A percentile compares a stretch with the other conserved stretches of the same genome.
Evolutionary conservation across 2,888 invertebrate species (phyloP).

Genomic region (Microctonus hyperodae): DNA sequence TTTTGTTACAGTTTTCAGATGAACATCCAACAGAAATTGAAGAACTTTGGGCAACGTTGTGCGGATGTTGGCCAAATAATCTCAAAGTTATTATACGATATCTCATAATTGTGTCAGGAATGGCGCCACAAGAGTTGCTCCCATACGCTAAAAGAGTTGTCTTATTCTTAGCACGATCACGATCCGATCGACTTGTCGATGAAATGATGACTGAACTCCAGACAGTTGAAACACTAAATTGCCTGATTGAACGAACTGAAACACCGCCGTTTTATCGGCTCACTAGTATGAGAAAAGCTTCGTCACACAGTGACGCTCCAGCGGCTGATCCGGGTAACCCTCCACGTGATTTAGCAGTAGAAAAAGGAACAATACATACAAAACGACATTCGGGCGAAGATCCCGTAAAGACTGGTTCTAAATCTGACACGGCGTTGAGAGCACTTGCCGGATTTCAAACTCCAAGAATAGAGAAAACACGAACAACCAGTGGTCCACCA

Average conservation of each 20-base stretch:
- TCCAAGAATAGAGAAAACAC: constrained; percentile 69
- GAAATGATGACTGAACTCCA: constrained; percentile 98
- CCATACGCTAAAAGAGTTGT: constrained; percentile 95
- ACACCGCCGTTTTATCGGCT: constrained; percentile 97
- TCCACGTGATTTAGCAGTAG: constrained; percentile 73
- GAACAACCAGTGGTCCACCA: constrained; percentile 70
- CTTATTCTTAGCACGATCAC: constrained; percentile 88
- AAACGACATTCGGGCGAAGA: constrained; percentile 93
- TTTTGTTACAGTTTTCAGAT: constrained; percentile 81
- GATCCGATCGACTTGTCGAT: constrained; percentile 91
- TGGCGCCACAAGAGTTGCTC: constrained; percentile 94
- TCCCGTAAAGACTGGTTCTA: constrained; percentile 80
- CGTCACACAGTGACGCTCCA: constrained; percentile 75
- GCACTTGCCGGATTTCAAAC: constrained; percentile 68
- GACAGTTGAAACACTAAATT: constrained; percentile 95
- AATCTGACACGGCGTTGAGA: constrained; percentile 72
- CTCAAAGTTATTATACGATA: constrained; percentile 95
- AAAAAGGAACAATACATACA: constrained; percentile 96
- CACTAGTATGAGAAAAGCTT: constrained; percentile 89
- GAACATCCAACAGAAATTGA: constrained; percentile 96
- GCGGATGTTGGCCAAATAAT: constrained; percentile 97
- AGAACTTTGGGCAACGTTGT: constrained; percentile 94
- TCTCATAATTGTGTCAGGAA: constrained; percentile 93
- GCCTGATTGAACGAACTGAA: constrained; percentile 95
- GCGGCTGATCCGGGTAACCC: constrained; percentile 66